phyloP scores from a whole-genome alignment of 1,140 invertebrate species.

The Paramacrobiotus metropolitanus region DNA sequence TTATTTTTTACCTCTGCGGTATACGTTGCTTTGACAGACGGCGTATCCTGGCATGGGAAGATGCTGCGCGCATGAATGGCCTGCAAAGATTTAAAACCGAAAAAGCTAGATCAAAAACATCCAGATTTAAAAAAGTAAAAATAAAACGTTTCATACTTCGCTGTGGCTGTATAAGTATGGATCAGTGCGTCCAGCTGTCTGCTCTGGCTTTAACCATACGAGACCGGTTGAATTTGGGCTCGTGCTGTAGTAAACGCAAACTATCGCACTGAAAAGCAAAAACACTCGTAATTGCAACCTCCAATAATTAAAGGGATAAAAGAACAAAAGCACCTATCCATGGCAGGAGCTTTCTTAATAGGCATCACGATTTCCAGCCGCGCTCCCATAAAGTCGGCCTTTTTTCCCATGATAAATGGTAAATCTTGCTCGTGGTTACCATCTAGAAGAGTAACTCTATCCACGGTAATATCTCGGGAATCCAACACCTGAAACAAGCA shows the following conservation, averaged over 20 bases:
- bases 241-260: slow-evolving; percentile 48
- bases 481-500: slow-evolving; percentile 43
- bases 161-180: slow-evolving; percentile 82
- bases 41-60: slow-evolving; percentile 78
- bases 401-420: slow-evolving; percentile 34
- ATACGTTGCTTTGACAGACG: slow-evolving; percentile 66
- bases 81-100: slow-evolving; percentile 24
- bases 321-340: too few relatives aligned
- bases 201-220: slow-evolving; percentile 62
- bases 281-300: slow-evolving; percentile 4
- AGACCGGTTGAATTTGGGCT: slow-evolving; percentile 47
- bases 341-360: too few relatives aligned
- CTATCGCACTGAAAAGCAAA: slow-evolving; percentile 29
- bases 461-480: slow-evolving; percentile 40
- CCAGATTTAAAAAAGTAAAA: slow-evolving; percentile 7
- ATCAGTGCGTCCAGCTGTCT: slow-evolving; percentile 60
- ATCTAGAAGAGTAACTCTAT: slow-evolving; percentile 21
- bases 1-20: slow-evolving; percentile 49
- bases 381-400: slow-evolving; percentile 40
- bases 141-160: slow-evolving; percentile 32
- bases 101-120: slow-evolving; percentile 1
- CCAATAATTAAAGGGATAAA: too few relatives aligned
- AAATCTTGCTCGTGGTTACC: slow-evolving; percentile 30
- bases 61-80: slow-evolving; percentile 56
- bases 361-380: slow-evolving; percentile 46